phyloP scores from a whole-genome alignment of 2,113 vertebrate genomes.

The Lynx canadensis region DNA sequence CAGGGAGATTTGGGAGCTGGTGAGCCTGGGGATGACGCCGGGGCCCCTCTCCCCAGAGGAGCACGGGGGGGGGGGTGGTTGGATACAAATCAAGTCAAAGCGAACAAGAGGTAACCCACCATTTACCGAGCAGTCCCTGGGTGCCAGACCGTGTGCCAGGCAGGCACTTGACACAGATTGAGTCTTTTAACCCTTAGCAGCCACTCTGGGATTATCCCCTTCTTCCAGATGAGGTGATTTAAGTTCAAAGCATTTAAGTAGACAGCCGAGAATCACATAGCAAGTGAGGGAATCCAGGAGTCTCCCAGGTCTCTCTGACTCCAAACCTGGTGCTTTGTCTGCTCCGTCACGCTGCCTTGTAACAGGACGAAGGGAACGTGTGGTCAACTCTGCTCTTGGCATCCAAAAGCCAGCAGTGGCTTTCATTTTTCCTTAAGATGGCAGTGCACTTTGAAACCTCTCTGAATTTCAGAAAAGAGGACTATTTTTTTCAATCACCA shows the following conservation, averaged over 20 bases:
- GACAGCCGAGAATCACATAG: neutral
- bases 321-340: neutral
- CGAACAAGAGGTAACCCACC: neutral
- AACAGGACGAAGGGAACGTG: neutral
- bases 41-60: neutral
- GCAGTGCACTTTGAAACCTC: neutral
- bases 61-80: neutral
- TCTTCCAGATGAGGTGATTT: neutral
- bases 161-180: neutral
- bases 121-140: neutral
- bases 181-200: neutral
- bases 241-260: neutral
- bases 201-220: neutral
- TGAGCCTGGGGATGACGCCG: neutral
- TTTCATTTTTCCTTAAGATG: slow-evolving; percentile 25
- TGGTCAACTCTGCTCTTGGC: neutral
- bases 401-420: neutral
- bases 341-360: neutral
- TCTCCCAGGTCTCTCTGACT: neutral
- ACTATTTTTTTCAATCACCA: neutral
- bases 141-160: neutral
- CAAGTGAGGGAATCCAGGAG: neutral
- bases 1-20: slow-evolving; percentile 31
- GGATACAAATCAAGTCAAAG: neutral
- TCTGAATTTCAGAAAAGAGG: neutral